These are phyloP conservation scores for Tolypeutes matacus DNA, from an alignment of 2,797 vertebrate species.

Conservation along the genomic window DNA sequence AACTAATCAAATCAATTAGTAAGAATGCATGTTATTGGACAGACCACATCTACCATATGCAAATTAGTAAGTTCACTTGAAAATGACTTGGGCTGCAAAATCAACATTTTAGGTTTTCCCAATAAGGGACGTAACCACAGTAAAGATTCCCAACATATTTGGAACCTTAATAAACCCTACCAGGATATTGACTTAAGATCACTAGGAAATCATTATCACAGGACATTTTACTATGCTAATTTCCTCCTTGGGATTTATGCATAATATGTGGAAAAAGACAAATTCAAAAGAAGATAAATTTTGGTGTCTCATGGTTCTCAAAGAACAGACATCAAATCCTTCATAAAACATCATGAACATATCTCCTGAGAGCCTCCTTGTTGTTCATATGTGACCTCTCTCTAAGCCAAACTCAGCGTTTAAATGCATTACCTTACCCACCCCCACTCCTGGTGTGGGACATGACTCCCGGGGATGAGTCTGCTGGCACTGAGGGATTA, in stretches of 20 bases:
- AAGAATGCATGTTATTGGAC: not conserved
- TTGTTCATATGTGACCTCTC: no score
- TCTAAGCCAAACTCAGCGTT: no score
- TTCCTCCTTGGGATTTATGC: not conserved
- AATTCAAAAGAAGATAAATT: constrained; percentile 25
- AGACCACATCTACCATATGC: not conserved
- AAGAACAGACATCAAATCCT: not conserved
- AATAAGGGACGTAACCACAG: not conserved
- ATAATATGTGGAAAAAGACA: not conserved
- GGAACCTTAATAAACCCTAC: not conserved
- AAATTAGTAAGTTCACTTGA: not conserved
- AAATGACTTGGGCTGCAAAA: constrained; percentile 8
- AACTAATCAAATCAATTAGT: constrained; percentile 30
- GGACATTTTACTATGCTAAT: not conserved
- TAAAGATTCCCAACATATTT: not conserved
- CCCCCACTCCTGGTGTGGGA: no score
- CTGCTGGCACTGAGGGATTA: no score
- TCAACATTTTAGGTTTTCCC: not conserved
- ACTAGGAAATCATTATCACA: constrained; percentile 1
- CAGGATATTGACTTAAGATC: not conserved
- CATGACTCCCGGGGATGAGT: no score
- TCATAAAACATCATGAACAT: constrained; percentile 20
- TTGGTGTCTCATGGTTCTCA: constrained; percentile 25
- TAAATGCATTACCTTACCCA: no score
- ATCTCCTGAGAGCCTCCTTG: no score